Base-by-base conservation (phyloP, 1,140 invertebrate genomes). In the Drosophila neocordata region DNA sequence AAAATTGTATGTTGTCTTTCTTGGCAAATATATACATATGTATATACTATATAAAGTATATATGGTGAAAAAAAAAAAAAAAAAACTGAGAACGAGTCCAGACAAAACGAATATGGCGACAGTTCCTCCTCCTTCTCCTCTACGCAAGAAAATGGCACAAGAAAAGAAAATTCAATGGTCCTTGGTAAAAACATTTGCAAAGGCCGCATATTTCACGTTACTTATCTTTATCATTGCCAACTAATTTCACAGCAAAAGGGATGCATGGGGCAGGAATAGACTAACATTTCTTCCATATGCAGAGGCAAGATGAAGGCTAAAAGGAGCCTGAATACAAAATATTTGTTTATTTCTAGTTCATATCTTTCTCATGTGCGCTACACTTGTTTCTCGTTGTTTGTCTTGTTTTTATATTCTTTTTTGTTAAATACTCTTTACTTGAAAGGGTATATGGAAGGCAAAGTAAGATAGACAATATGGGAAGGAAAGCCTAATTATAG, bases 301-400 rank as follows among this genome's bases (percentile, higher is more conserved):
- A 20, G 41, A 48, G 41, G 15, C 41, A 48, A 48, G 41, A 48
- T 20, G 41, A 48, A 48, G 15, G 41, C 41, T 18, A 48, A 48
- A 20, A 48, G 41, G 56, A 41, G 63, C 11, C 53, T 65, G 75
- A 66, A 58, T 77, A 79, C 76, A 59, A 89, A 77, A 88, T 88
- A 88, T 88, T 88, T 88, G 83, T 88, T 88, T 88, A 88, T 88
- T 88, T 88, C 83, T 88, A 88, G 83, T 88, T 88, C 83, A 88
- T 88, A 88, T 88, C 83, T 88, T 48, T 48, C 65, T 88, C 69
- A 79, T 87, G 83, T 88, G 72, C 84, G 83, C 82, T 77, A 83
- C 82, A 88, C 76, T 87, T 87, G 78, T 68, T 85, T 82, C 79
- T 48, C 61, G 65, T 73, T 73, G 27, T 31, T 31, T 31, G 27